Base-by-base conservation (phyloP, 2,888 invertebrate species). In the Tenthredo scrophulariae region DNA sequence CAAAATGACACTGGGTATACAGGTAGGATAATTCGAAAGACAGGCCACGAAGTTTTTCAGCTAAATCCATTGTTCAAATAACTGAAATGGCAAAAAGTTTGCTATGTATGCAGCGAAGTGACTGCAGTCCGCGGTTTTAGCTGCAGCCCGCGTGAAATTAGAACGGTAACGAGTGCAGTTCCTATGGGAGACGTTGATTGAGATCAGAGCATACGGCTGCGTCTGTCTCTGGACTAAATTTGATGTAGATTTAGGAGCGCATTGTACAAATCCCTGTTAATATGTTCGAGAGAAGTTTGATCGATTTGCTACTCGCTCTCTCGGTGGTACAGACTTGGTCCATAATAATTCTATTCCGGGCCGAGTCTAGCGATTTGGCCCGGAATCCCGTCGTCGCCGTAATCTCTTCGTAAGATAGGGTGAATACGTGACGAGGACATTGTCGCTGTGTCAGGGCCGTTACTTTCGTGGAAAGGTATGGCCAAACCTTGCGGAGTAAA, bases 121-220 rank as follows among this genome's bases (percentile, higher is more conserved):
- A 15, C 37, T 40, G 58, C 80, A 58, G 40, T 46, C 83, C 26
- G 83, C 50, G 37, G 43, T 65, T 83, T 46, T n/a, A 70, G 83
- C 67, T 22, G 22, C 67, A 83, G 50, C 10, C n/a, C 46, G 67
- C 83, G 83, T 67, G 83, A 83, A 83, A 83, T 67, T 83, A 83
- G 83, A 67, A 65, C 67, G n/a, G 67, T 46, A 83, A 83, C 83
- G 65, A 67, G 43, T 67, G 83, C 83, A 83, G 33, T 29, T 67
- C 83, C 83, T 67, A 37, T 37, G 67, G 67, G 83, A 83, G 83
- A 83, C 83, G 83, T 83, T 83, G 83, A 83, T 83, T 83, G 83
- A 67, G 83, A 83, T 83, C 83, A 40, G 67, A 46, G 43, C n/a
- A 43, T 46, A 33, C 50, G 2, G 75, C 6, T 26, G 29, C 29